Percentiles rank a stretch among this genome's conserved stretches.
These are phyloP conservation scores for Dermatophagoides farinae DNA, from an alignment of 1,140 invertebrate species.

Conservation along the genomic window DNA sequence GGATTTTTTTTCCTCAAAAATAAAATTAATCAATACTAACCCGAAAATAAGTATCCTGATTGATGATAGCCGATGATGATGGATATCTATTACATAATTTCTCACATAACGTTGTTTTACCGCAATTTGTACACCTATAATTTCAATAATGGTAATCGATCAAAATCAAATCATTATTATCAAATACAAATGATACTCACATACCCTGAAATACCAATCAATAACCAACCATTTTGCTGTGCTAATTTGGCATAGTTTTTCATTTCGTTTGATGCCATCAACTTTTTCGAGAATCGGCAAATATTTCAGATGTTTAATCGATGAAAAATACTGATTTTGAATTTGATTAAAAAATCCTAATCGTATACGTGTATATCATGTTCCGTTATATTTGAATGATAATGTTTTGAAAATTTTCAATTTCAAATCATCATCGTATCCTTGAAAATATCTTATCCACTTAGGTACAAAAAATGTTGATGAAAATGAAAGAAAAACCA, in stretches of 20 bases:
- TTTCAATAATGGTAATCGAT: slow-evolving; percentile 26
- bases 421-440: no score
- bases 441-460: no score
- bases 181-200: neutral
- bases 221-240: neutral
- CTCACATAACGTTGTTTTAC: slow-evolving; percentile 48
- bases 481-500: no score
- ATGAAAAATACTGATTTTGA: no score
- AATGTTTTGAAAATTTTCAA: no score
- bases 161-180: neutral
- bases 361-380: no score
- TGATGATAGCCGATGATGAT: slow-evolving; percentile 34
- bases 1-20: neutral
- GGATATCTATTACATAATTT: slow-evolving; percentile 26
- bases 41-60: slow-evolving; percentile 57
- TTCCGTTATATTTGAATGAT: no score
- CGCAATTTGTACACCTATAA: slow-evolving; percentile 44
- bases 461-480: no score
- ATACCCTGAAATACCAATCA: neutral
- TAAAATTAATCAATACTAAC: neutral
- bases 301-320: no score
- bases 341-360: no score
- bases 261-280: neutral
- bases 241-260: neutral
- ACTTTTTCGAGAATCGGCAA: no score